Evolutionary conservation across 1,140 invertebrate genomes (phyloP).

Genomic region (Catajapyx aquilonaris): DNA sequence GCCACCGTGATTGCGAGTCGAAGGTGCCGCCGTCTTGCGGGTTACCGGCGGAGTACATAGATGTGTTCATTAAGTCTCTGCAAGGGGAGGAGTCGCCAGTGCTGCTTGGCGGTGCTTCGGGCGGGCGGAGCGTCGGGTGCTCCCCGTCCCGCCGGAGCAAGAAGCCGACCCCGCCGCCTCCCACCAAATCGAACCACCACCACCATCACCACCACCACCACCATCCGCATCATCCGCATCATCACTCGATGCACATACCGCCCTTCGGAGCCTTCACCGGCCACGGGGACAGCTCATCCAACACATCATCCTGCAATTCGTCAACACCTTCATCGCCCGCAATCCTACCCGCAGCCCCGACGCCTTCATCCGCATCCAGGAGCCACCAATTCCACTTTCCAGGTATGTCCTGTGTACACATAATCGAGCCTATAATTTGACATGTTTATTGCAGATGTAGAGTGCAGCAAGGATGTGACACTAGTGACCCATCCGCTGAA

Average conservation of each 20-base stretch:
- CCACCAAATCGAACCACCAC: too few relatives aligned
- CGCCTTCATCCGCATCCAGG: slow-evolving; percentile 27
- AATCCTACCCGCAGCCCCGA: slow-evolving; percentile 29
- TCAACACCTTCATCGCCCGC: slow-evolving; percentile 89
- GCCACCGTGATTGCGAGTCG: slow-evolving; percentile 70
- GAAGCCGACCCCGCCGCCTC: too few relatives aligned
- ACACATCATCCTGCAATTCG: slow-evolving; percentile 87
- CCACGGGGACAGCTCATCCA: slow-evolving; percentile 75
- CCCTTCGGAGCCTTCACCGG: slow-evolving; percentile 12
- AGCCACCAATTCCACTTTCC: slow-evolving; percentile 68
- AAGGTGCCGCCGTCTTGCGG: slow-evolving; percentile 84
- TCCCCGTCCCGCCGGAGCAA: background rate
- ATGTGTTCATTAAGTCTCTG: slow-evolving; percentile 30
- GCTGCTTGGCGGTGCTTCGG: background rate
- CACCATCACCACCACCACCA: too few relatives aligned
- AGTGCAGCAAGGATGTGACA: slow-evolving; percentile 28
- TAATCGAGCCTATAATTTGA: slow-evolving; percentile 3
- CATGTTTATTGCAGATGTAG: slow-evolving; percentile 3
- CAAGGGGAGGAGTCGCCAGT: slow-evolving; percentile 6
- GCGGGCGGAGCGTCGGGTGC: background rate
- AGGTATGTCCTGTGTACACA: slow-evolving; percentile 25
- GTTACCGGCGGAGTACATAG: slow-evolving; percentile 57
- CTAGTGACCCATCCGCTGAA: slow-evolving; percentile 28
- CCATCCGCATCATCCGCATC: too few relatives aligned
- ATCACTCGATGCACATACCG: too few relatives aligned